Evolutionary conservation across 2,888 invertebrate species (phyloP), one percentile per base, ranked within the genome.

Genomic region (Leptogaster cylindrica): DNA sequence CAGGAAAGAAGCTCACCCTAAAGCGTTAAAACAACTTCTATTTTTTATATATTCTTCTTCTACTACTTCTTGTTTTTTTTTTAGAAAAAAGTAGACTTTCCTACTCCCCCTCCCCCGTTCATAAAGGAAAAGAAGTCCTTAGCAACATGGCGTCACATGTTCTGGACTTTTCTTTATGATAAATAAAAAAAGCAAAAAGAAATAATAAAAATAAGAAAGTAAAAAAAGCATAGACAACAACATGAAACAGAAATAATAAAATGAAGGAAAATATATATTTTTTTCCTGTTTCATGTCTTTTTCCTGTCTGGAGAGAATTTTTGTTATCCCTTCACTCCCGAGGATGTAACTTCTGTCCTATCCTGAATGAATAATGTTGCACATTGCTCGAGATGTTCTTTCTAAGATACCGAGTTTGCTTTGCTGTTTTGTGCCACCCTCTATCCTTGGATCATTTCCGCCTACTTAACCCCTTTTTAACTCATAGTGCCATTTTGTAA

Each of bases 61-160:
- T n/a, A n/a, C n/a, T n/a, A n/a, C n/a, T n/a, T n/a, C n/a, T n/a
- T n/a, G n/a, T n/a, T n/a, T n/a, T n/a, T n/a, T n/a, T n/a, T 33
- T 7, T 31, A 41, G 41, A 4, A 12, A 16, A 41, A 6, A n/a
- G 12, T 12, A 41, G 41, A 41, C 7, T 14, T n/a, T 41, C 8
- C n/a, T n/a, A n/a, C n/a, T n/a, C n/a, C n/a, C n/a, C n/a, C n/a
- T n/a, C n/a, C n/a, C n/a, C n/a, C n/a, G n/a, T n/a, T n/a, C 44
- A 52, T 31, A 28, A 20, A 52, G 44, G 55, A 66, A 66, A 66
- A 58, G 48, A 66, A 66, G 58, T 66, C 58, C 36, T 66, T 48
- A 58, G 55, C 66, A 66, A 52, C 66, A 58, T 66, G 58, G 66
- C 66, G 58, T 58, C 66, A 66, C 58, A 66, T 66, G 58, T 58